Evolutionary conservation across 2,888 invertebrate species (phyloP), one percentile per base, ranked within the genome.

Genomic region (Griposia aprilina): DNA sequence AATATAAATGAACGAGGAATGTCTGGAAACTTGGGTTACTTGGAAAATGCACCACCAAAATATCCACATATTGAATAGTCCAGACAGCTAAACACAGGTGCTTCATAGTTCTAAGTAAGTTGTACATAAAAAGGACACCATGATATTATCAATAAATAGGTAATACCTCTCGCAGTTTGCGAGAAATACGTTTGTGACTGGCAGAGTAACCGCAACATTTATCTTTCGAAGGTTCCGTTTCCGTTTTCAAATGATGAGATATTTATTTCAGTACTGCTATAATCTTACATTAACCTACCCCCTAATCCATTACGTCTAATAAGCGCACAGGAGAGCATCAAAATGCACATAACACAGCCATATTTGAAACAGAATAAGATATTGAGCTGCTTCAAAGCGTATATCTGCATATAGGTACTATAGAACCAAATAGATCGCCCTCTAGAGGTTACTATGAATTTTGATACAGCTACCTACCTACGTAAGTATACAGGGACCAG

Each of bases 321-420:
- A 74, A 68, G 60, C 48, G 41, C 41, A 66, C 52, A 45, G n/a
- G 50, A 50, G 23, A 48, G 48, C 50, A 52, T 76, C 73, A 68
- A 59, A 74, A 78, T 84, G 80, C 72, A 75, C 79, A 80, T 70
- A 75, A 77, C 78, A 83, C 74, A 70, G 55, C 79, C 50, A 73
- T 81, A 83, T 84, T 83, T 87, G 86, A 90, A 91, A 89, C 87
- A 87, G 92, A 91, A 91, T 92, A 91, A 87, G 82, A 85, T 91
- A 92, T 91, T 84, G 88, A 81, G 78, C 71, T 71, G 82, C 83
- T 87, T 89, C 87, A 90, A 91, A 90, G 89, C 80, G 78, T 45
- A 67, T 82, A 89, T 91, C 90, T 90, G 88, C 87, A 88, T 91
- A 85, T 77, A 41, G 45, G 10, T 45, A 81, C 78, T 84, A 75